A percentile compares a stretch with the other conserved stretches of the same genome.
Conservation (phyloP, 1,140 invertebrate species). For the Coptotermes formosanus region DNA sequence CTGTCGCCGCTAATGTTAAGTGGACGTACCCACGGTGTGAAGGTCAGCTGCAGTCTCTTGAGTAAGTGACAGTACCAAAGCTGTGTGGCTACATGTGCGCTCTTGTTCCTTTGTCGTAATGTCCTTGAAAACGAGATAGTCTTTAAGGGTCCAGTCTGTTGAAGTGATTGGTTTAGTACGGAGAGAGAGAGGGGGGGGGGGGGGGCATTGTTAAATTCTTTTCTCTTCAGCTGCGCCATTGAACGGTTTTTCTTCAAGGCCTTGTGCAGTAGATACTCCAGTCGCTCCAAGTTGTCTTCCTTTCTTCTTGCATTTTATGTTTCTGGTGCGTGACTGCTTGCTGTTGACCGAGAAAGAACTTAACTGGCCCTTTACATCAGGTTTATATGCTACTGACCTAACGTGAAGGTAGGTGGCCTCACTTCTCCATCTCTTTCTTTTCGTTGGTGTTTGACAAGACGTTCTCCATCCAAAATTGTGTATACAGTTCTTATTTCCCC, state of each 20-base stretch:
- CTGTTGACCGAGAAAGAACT: neutral
- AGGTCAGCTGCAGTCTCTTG: no score
- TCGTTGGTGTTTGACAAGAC: no score
- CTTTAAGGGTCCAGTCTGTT: neutral
- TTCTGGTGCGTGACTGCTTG: neutral
- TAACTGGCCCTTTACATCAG: neutral
- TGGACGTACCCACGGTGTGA: no score
- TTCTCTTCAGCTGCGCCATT: neutral
- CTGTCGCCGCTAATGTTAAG: no score
- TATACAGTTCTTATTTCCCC: no score
- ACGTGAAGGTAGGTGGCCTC: no score
- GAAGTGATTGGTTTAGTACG: neutral
- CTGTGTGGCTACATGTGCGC: neutral
- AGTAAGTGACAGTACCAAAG: neutral
- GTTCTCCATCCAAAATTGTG: no score
- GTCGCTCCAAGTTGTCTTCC: neutral
- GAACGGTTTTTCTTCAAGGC: neutral
- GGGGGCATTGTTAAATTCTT: neutral
- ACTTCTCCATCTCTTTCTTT: no score
- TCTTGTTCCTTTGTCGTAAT: neutral
- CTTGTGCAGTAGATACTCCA: neutral
- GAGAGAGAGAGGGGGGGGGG: no score
- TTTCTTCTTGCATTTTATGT: neutral
- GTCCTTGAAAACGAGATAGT: neutral
- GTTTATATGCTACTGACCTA: neutral